Evolutionary conservation across 1,140 invertebrate species (phyloP), one percentile per base, ranked within the genome.

Genomic region (Papilio aristodemus): DNA sequence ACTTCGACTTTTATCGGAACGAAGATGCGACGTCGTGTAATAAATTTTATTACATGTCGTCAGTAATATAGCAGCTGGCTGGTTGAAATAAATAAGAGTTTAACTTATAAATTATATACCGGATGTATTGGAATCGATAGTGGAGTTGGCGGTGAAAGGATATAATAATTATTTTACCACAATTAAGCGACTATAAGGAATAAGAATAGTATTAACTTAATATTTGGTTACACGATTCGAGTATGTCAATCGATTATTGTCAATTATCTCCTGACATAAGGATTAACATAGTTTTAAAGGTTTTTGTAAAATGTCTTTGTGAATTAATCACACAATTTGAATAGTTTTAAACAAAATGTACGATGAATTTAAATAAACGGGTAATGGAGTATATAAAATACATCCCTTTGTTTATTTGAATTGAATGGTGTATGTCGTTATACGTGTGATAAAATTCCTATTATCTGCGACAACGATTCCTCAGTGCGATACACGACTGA

Each of bases 1-100:
- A 68, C 73, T 77, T 71, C 38, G 36, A 39, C 59, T 67, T 70
- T 68, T 74, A 68, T 74, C 69, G 58, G 50, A 59, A 17, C 13
- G n/a, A 13, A 2, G 27, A 17, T 36, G 11, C 9, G 36, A 25
- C 0, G 36, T 36, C 14, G 32, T 17, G 59, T 62, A 38, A 62
- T 54, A 62, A 62, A 62, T 62, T 59, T 59, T 59, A 37, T 19
- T 37, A 38, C 36, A 19, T 0, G 9, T 62, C 59, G 37, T 62
- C 64, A 67, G 41, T 57, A 73, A 68, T 66, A 64, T 36, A 6
- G 19, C 32, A n/a, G 14, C 38, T n/a, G 22, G 27, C 25, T 19
- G 43, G 36, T 60, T 60, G 0, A 60, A n/a, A 6, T 37, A 14
- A 50, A 50, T 22, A 22, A 19, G 4, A 39, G 38, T 39, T 22